These are phyloP conservation scores for Seladonia tumulorum DNA, from an alignment of 2,888 invertebrate genomes.

Conservation along the genomic window DNA sequence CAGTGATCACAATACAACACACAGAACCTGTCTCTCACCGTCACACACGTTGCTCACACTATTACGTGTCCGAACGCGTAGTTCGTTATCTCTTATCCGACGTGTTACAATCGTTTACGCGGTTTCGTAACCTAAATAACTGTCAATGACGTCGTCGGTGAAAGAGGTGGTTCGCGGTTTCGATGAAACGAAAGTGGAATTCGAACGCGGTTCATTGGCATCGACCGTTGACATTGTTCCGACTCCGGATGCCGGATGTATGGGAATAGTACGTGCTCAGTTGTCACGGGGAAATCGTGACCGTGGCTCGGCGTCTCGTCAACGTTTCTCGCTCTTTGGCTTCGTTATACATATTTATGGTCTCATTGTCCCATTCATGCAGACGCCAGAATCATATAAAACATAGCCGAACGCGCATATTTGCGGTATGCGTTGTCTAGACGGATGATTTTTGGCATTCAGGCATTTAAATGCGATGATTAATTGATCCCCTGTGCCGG, in stretches of 20 bases:
- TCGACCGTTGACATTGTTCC: constrained; percentile 71
- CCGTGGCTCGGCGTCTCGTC: constrained; percentile 39
- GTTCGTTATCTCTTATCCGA: constrained; percentile 23
- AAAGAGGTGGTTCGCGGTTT: constrained; percentile 18
- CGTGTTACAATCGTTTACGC: background rate
- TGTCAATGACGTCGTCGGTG: constrained; percentile 33
- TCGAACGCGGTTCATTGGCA: constrained; percentile 74
- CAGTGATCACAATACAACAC: background rate
- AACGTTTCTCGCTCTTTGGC: constrained; percentile 59
- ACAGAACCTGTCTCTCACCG: background rate
- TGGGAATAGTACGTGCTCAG: constrained; percentile 53
- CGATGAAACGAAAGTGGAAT: constrained; percentile 66
- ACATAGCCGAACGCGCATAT: constrained; percentile 26
- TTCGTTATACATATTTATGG: constrained; percentile 66
- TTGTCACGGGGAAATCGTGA: constrained; percentile 70
- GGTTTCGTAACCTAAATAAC: constrained; percentile 49
- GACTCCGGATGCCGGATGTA: constrained; percentile 77
- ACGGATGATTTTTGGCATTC: constrained; percentile 13
- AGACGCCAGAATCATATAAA: constrained; percentile 34
- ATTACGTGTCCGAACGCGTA: background rate
- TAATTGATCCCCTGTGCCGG: background rate
- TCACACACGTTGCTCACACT: background rate
- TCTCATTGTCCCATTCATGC: constrained; percentile 62
- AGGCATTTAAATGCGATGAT: background rate
- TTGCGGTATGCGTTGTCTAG: constrained; percentile 28